Evolutionary conservation across 2,888 invertebrate species (phyloP), one percentile per base, ranked within the genome.

Genomic region (Perizoma affinitatum): DNA sequence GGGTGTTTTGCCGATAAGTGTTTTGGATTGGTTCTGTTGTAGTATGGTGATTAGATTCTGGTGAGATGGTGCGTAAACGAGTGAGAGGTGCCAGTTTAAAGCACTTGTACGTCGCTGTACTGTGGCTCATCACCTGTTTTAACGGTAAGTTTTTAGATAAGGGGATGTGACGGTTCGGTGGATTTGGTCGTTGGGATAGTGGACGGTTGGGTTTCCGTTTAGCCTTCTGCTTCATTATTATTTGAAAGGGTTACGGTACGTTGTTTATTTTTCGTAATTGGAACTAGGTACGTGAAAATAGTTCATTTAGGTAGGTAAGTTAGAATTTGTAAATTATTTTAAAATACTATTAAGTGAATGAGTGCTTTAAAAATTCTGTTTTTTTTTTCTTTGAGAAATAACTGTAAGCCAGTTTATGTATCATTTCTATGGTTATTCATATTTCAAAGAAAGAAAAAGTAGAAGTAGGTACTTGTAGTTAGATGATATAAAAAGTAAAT

Each of bases 71-170:
- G 86, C 86, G 83, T 70, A 81, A 83, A 76, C 80, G 83, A 76
- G 79, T 78, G 70, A 83, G 79, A 77, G 81, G 84, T 80, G 80
- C 80, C 71, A 76, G 79, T 72, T 78, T 84, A 74, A 78, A 81
- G 82, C 86, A 84, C 69, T 72, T 87, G 68, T 88, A 86, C 78
- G 79, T 83, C 57, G 75, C 82, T 59, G 69, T 89, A 54, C 69
- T 91, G 74, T 90, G 88, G 88, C 72, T 90, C 76, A 70, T 88
- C 83, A 83, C 84, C 78, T 89, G 87, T 83, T 85, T 89, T 65
- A 83, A 86, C 75, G 89, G 91, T 91, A 86, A 87, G 91, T 90
- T 80, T 77, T 74, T 75, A 71, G 58, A 63, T 68, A 69, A 73
- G 77, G 77, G 81, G 75, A 73, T 71, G 85, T 78, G 75, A 76